Percentiles rank a stretch among this genome's conserved stretches.
Evolutionary conservation across 1,140 invertebrate genomes (phyloP).

Genomic region (Drosophila novamexicana): DNA sequence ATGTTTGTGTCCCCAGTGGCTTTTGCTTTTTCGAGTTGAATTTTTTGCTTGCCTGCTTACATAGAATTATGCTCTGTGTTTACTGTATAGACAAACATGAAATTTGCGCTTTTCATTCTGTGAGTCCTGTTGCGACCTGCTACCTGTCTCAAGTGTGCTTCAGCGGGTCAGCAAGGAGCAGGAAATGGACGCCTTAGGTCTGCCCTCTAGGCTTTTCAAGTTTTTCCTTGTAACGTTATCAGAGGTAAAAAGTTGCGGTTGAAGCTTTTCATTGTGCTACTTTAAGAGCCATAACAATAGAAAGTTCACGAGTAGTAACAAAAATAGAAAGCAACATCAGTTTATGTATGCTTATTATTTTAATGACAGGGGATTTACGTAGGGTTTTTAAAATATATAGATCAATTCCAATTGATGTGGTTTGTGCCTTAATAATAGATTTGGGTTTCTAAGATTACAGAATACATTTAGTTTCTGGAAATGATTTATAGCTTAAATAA

Average conservation of each 20-base stretch:
- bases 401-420: neutral
- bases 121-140: neutral
- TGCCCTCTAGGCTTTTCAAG: constrained; percentile 34
- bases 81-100: constrained; percentile 55
- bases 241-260: constrained; percentile 28
- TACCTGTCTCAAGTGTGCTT: constrained; percentile 41
- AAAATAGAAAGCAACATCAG: constrained; percentile 3
- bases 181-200: constrained; percentile 4
- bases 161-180: constrained; percentile 7
- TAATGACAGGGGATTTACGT: too few relatives aligned
- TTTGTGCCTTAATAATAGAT: too few relatives aligned
- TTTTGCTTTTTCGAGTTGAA: constrained; percentile 36
- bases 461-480: too few relatives aligned
- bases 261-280: constrained; percentile 25
- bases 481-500: neutral
- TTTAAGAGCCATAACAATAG: constrained; percentile 26
- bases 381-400: too few relatives aligned
- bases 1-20: constrained; percentile 33
- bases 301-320: constrained; percentile 19
- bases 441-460: too few relatives aligned
- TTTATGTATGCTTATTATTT: neutral
- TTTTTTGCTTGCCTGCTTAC: constrained; percentile 57
- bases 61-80: constrained; percentile 59
- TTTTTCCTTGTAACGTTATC: constrained; percentile 38
- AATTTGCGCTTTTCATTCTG: constrained; percentile 49